A percentile compares a stretch with the other conserved stretches of the same genome.
These are phyloP conservation scores for Itoplectis maculator DNA, from an alignment of 2,888 invertebrate genomes.

Conservation along the genomic window DNA sequence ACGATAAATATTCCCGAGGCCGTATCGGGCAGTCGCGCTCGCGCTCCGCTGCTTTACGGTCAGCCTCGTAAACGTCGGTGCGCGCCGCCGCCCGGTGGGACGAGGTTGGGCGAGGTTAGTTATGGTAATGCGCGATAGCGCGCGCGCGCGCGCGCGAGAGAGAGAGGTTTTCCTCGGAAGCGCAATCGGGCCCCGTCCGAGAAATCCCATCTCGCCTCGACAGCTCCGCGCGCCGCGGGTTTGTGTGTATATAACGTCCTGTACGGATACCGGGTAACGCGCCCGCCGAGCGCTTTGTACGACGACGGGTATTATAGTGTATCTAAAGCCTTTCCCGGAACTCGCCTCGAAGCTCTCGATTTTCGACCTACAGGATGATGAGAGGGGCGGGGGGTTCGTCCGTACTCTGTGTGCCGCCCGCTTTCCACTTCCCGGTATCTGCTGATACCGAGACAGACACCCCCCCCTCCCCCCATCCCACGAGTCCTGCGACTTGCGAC, in stretches of 20 bases:
- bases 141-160: too few species aligned
- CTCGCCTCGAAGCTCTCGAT: slow-evolving; percentile 22
- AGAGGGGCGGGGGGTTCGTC: too few species aligned
- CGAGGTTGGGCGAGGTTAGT: slow-evolving; percentile 70
- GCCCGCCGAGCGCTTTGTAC: background rate
- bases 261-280: background rate
- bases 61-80: slow-evolving; percentile 59
- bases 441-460: background rate
- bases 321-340: slow-evolving; percentile 55
- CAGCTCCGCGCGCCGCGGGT: background rate
- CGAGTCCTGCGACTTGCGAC: too few species aligned
- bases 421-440: slow-evolving; percentile 27
- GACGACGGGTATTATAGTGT: background rate
- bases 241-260: background rate
- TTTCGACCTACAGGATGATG: too few species aligned
- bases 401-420: background rate
- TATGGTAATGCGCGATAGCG: slow-evolving; percentile 66
- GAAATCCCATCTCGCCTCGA: slow-evolving; percentile 54
- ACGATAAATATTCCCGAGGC: slow-evolving; percentile 66
- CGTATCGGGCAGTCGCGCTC: slow-evolving; percentile 59
- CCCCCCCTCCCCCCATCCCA: background rate
- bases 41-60: slow-evolving; percentile 49
- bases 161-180: slow-evolving; percentile 60
- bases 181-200: slow-evolving; percentile 54
- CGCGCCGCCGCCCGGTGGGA: slow-evolving; percentile 12